Base-by-base conservation (phyloP, 2,797 vertebrate species). In the Diceros bicornis region DNA sequence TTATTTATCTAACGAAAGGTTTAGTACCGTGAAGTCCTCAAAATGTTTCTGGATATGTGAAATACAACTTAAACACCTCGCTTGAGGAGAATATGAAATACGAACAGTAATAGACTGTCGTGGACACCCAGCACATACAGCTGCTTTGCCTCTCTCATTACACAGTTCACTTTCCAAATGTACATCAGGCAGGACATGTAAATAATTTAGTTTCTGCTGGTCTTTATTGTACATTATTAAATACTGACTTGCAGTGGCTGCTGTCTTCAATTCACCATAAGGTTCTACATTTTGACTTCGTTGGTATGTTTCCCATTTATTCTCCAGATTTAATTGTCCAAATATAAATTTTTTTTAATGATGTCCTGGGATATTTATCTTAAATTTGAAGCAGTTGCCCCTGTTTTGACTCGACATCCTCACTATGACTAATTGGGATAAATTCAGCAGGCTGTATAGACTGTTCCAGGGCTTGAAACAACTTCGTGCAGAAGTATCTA, bases 161-260 rank as follows among this genome's bases (percentile, higher is more conserved):
- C 82, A 62, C 16, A 34, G 52, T 81, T 57, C 20, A 6, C 69
- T 94, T 95, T 88, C 72, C 88, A 81, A 57, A 66, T 57, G 64
- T 83, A 55, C 84, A 75, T 91, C 78, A 85, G 87, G 87, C 86
- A 66, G 81, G 66, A n/a, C 7, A 1, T 41, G 59, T 98, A 83
- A 97, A 97, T 98, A 97, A 97, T 98, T 97, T 78, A 96, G 78
- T 85, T 52, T 59, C 23, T 95, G 2, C 50, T 44, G 29, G 10
- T 13, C 3, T 95, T 97, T 77, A 71, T 78, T 72, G 74, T 88
- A 55, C 75, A 97, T 97, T 96, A 97, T 96, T 98, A 89, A 87
- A 93, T 50, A 32, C 12, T 23, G 78, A 17, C 47, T 29, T 57
- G 50, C 47, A 25, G 44, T 16, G 18, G 29, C 74, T 74, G 59